Percentiles rank a stretch among this genome's conserved stretches.
These are phyloP conservation scores for Linyphia triangularis DNA, from an alignment of 2,888 invertebrate species.

Conservation along the genomic window DNA sequence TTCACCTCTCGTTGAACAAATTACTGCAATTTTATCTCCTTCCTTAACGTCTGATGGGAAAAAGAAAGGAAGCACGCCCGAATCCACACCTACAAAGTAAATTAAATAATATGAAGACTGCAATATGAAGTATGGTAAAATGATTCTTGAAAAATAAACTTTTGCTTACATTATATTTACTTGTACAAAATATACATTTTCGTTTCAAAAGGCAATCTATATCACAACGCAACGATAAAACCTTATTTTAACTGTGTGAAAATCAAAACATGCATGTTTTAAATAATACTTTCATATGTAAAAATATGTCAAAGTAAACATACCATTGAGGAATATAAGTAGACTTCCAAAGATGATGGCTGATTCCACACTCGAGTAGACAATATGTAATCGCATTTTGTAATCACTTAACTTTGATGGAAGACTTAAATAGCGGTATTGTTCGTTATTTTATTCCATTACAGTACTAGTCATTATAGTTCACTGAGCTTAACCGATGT, in stretches of 20 bases:
- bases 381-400: not conserved
- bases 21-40: conserved; percentile 70
- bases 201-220: no score
- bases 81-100: conserved; percentile 19
- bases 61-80: conserved; percentile 52
- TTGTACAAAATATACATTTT: no score
- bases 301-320: not conserved
- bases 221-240: not conserved
- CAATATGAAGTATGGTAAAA: not conserved
- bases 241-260: not conserved
- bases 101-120: not conserved
- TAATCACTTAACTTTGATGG: not conserved
- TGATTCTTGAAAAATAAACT: not conserved
- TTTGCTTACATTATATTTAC: not conserved
- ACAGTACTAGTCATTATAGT: no score
- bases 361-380: not conserved
- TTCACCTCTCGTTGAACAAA: conserved; percentile 75
- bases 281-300: not conserved
- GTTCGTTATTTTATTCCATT: no score
- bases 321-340: not conserved
- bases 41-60: conserved; percentile 67
- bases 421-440: not conserved
- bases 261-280: not conserved
- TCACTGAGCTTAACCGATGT: no score
- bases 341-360: not conserved